Conservation (phyloP, 2,888 invertebrate genomes). For the Synergus laeviventris region DNA sequence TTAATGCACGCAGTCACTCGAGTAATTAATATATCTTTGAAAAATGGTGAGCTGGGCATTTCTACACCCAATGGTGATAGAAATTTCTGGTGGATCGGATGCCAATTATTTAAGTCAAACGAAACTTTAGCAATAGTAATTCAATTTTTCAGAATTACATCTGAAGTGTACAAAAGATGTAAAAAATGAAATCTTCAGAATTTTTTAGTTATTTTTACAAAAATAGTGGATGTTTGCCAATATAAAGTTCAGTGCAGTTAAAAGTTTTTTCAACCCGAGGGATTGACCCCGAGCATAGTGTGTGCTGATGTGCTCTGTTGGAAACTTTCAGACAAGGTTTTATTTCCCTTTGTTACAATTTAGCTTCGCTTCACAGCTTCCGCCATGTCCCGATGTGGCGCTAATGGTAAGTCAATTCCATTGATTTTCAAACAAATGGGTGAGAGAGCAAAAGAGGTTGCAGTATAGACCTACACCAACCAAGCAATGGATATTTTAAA, state of each 20-base stretch:
- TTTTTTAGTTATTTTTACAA: neutral
- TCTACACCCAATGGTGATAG: no score
- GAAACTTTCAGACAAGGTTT: neutral
- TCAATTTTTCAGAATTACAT: neutral
- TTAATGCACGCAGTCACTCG: no score
- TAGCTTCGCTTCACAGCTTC: slow-evolving; percentile 8
- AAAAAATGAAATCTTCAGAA: neutral
- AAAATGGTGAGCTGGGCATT: no score
- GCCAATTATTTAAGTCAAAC: no score
- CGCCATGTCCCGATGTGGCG: slow-evolving; percentile 2
- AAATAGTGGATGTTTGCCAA: neutral
- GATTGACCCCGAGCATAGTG: neutral
- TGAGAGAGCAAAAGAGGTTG: neutral
- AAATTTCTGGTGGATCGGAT: no score
- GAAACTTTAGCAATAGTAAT: no score
- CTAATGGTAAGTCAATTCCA: slow-evolving; percentile 25
- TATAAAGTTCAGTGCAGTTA: neutral
- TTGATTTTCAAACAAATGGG: slow-evolving; percentile 17
- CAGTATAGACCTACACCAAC: neutral
- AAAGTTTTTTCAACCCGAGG: neutral
- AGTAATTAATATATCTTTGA: no score
- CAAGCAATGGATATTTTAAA: slow-evolving; percentile 2
- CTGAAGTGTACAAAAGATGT: neutral
- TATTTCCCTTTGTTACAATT: slow-evolving; percentile 19
- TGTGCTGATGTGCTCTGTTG: neutral